Evolutionary conservation across 1,140 invertebrate genomes (phyloP).

Genomic region (Scaptomyza montana): DNA sequence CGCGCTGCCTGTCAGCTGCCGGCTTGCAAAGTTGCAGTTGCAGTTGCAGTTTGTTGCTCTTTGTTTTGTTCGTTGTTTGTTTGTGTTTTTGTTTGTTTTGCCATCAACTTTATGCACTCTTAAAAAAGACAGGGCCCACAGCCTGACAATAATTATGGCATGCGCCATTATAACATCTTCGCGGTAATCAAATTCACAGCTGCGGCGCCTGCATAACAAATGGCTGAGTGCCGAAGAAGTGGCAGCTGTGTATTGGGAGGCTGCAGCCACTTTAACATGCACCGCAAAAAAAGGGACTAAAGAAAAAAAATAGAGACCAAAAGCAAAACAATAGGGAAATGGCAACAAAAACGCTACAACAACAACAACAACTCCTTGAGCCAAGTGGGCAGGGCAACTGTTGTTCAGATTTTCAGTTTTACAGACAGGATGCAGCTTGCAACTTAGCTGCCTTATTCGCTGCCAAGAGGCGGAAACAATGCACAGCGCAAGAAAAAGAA

Average conservation of each 20-base stretch:
- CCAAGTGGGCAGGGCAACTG: constrained; percentile 46
- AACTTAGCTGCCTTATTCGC: constrained; percentile 25
- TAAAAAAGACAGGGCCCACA: constrained; percentile 29
- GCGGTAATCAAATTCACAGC: constrained; percentile 71
- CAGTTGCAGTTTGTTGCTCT: constrained; percentile 28
- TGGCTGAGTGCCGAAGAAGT: constrained; percentile 16
- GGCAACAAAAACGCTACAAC: constrained; percentile 70
- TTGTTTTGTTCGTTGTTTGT: constrained; percentile 39
- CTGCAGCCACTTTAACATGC: constrained; percentile 73
- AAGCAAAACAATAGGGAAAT: constrained; percentile 67
- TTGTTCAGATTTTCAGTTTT: background rate
- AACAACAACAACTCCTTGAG: constrained; percentile 49
- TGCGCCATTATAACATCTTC: constrained; percentile 30
- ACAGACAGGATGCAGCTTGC: constrained; percentile 15
- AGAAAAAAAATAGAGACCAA: background rate
- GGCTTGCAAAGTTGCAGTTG: constrained; percentile 39
- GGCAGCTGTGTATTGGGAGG: constrained; percentile 14
- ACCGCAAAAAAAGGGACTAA: constrained; percentile 46
- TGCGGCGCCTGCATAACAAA: constrained; percentile 27
- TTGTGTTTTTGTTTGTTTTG: constrained; percentile 61
- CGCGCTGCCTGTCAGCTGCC: constrained; percentile 37
- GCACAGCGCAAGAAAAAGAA: constrained; percentile 63
- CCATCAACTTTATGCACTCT: constrained; percentile 65
- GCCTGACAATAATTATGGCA: constrained; percentile 74
- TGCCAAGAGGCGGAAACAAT: constrained; percentile 67